phyloP scores from a whole-genome alignment of 2,888 invertebrate genomes.

The Eupelmus urozonus region DNA sequence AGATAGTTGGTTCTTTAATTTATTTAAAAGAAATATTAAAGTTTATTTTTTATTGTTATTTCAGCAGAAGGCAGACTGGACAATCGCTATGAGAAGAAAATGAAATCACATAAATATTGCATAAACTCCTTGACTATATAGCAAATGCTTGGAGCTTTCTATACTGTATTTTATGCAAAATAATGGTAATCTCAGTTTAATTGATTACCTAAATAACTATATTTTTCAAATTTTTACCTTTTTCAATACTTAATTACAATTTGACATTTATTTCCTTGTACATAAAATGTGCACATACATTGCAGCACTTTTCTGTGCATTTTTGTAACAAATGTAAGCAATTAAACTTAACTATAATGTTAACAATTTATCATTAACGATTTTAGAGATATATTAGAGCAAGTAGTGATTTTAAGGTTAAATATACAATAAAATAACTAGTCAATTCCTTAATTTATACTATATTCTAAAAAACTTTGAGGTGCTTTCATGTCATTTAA shows the following conservation, averaged over 20 bases:
- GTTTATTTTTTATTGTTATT: conserved; percentile 20
- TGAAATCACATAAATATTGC: conserved; percentile 35
- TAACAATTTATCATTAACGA: conserved; percentile 19
- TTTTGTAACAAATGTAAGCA: conserved; percentile 34
- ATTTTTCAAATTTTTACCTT: conserved; percentile 49
- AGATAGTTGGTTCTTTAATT: neutral
- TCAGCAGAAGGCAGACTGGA: conserved; percentile 47
- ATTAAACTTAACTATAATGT: conserved; percentile 18
- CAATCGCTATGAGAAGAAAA: conserved; percentile 48
- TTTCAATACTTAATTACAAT: conserved; percentile 29
- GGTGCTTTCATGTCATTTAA: conserved; percentile 29
- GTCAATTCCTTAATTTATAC: conserved; percentile 40
- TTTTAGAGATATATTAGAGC: neutral
- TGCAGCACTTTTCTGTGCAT: conserved; percentile 30
- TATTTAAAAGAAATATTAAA: conserved; percentile 7
- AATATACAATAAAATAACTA: conserved; percentile 29
- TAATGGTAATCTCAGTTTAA: conserved; percentile 31
- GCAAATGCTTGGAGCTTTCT: conserved; percentile 43
- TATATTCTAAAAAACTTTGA: conserved; percentile 17
- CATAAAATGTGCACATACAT: conserved; percentile 41
- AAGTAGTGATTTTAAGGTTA: conserved; percentile 25
- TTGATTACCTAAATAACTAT: conserved; percentile 23
- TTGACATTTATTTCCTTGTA: conserved; percentile 41
- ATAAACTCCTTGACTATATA: conserved; percentile 33
- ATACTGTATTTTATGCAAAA: conserved; percentile 38